A percentile compares a stretch with the other conserved stretches of the same genome.
These are phyloP conservation scores for Gobio gobio DNA, from an alignment of 2,113 vertebrate species.

Conservation along the genomic window DNA sequence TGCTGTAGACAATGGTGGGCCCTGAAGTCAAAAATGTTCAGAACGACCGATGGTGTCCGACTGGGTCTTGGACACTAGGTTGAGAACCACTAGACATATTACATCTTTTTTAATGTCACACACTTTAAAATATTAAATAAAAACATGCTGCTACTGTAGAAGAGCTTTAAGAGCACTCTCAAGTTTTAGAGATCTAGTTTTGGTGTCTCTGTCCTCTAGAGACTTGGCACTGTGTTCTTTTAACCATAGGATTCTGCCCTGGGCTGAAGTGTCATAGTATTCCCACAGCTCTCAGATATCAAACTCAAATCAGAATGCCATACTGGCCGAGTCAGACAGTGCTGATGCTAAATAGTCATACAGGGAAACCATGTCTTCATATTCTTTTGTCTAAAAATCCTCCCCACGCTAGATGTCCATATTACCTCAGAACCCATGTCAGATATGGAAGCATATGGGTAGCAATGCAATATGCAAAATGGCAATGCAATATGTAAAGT, in stretches of 20 bases:
- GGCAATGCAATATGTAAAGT: too few relatives aligned
- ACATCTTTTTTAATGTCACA: background rate
- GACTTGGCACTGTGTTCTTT: background rate
- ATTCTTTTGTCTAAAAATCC: background rate
- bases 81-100: background rate
- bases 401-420: background rate
- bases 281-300: slow-evolving; percentile 3
- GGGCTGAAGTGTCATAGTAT: slow-evolving; percentile 31
- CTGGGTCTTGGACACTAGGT: background rate
- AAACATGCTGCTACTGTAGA: background rate
- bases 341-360: slow-evolving; percentile 1
- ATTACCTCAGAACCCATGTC: background rate
- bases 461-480: too few relatives aligned
- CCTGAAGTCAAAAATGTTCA: background rate
- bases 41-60: background rate
- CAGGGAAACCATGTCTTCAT: background rate
- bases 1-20: background rate
- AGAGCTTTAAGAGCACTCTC: background rate
- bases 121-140: background rate
- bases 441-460: background rate
- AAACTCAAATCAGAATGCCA: background rate
- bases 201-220: background rate
- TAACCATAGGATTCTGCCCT: slow-evolving; percentile 21
- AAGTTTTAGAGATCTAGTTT: slow-evolving; percentile 4
- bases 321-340: background rate